A percentile compares a stretch with the other conserved stretches of the same genome.
These are phyloP conservation scores for Alectura lathami DNA, from an alignment of 2,113 vertebrate genomes.

Conservation along the genomic window DNA sequence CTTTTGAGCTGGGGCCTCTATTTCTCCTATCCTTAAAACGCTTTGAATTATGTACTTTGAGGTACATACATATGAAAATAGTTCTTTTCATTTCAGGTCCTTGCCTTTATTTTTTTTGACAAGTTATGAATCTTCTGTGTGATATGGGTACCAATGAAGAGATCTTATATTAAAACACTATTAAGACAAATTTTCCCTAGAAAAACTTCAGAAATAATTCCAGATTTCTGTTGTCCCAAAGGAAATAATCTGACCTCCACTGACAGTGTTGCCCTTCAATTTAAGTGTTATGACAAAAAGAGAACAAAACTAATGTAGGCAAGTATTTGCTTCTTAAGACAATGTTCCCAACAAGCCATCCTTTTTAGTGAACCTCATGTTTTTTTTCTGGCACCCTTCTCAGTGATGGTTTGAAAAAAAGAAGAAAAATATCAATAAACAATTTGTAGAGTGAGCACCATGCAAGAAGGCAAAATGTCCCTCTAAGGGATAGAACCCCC, in stretches of 20 bases:
- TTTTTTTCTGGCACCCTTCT: not conserved
- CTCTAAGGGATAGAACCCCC: accelerated
- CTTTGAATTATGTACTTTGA: not conserved
- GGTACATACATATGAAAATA: not conserved
- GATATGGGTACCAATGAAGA: not conserved
- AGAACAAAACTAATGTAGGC: not conserved
- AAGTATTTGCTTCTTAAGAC: not conserved
- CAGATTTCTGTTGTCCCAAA: not conserved
- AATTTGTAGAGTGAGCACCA: not conserved
- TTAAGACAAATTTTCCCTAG: not conserved
- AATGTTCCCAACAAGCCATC: not conserved
- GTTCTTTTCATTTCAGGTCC: not conserved
- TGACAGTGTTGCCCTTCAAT: not conserved
- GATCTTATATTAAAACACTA: not conserved
- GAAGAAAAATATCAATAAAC: not conserved
- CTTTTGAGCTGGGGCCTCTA: not conserved
- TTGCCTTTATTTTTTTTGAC: not conserved
- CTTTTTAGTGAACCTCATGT: not conserved
- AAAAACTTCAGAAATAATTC: not conserved
- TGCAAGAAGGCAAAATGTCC: not conserved
- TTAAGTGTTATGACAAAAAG: not conserved
- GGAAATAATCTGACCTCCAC: not conserved
- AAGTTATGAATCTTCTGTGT: not conserved
- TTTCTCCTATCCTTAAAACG: not conserved
- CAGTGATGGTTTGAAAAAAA: not conserved